Base-by-base conservation (phyloP, 2,888 invertebrate genomes). In the Acanthosepion pharaonis region DNA sequence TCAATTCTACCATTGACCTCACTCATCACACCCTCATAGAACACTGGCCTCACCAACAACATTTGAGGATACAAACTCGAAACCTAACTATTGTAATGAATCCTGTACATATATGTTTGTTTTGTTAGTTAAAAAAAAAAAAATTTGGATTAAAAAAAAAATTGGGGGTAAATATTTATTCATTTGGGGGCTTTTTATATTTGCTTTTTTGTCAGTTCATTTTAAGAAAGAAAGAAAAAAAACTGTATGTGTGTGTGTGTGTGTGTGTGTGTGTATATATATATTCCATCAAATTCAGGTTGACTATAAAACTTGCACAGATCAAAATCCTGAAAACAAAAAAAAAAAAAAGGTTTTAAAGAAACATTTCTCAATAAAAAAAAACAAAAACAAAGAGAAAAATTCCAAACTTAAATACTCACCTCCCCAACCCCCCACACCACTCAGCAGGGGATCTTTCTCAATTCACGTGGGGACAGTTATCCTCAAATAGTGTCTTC, bases 401-500 rank as follows among this genome's bases (percentile, higher is more conserved):
- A 78, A 78, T 78, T 78, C 78, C n/a, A n/a, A 28, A n/a, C 6
- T 78, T 28, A 8, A 3, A 3, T n/a, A 78, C 18, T n/a, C 9
- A n/a, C n/a, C n/a, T 28, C n/a, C 18, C 8, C 18, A n/a, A n/a
- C n/a, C n/a, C n/a, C n/a, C n/a, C n/a, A n/a, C 11, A 8, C 28
- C 64, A 28, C 25, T 78, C 28, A 1, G 78, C 8, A 78, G n/a
- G n/a, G 78, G n/a, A n/a, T 78, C n/a, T 18, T 51, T 92, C 23
- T 42, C 20, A 11, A 51, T 28, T 25, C 5, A 42, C 11, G 25
- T 48, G 92, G 48, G 9, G 28, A 48, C 92, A 48, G 3, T 11
- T 18, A 92, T 20, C 20, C 20, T 92, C 15, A 64, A 64, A 94
- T 42, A 94, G 94, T 59, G 78, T 94, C 78, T 94, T 94, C 28